Evolutionary conservation across 2,888 invertebrate genomes (phyloP).

Genomic region (Parnassius glacialis): DNA sequence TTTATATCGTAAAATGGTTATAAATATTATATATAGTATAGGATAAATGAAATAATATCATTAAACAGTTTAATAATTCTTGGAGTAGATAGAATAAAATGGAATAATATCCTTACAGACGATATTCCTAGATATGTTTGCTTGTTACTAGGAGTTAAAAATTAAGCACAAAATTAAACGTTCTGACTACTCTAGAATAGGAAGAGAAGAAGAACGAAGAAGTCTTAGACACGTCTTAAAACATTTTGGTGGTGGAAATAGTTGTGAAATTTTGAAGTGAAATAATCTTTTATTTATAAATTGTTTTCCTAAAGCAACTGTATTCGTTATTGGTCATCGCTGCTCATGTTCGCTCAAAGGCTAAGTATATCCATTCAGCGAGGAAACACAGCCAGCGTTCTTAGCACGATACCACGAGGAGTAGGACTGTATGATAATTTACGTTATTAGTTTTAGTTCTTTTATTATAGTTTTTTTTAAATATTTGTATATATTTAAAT

Average conservation of each 20-base stretch:
- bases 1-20: neutral
- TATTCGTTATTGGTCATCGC: too few species aligned
- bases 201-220: conserved; percentile 53
- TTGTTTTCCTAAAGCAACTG: too few species aligned
- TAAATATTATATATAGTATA: conserved; percentile 9
- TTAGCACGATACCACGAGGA: too few species aligned
- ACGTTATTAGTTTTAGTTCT: too few species aligned
- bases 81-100: neutral
- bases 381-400: too few species aligned
- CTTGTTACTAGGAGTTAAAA: neutral
- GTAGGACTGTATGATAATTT: too few species aligned
- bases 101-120: neutral
- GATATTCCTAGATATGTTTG: neutral
- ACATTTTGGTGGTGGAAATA: neutral
- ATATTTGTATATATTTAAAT: neutral
- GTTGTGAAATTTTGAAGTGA: neutral
- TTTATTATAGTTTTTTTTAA: too few species aligned
- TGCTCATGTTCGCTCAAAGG: too few species aligned
- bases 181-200: conserved; percentile 54
- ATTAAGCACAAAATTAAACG: conserved; percentile 26
- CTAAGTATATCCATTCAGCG: too few species aligned
- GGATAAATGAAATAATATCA: conserved; percentile 6
- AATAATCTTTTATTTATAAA: neutral
- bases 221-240: neutral
- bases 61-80: neutral